phyloP scores from a whole-genome alignment of 37 sponge, comb jelly and placozoan species.

The Dysidea cf. avara region DNA sequence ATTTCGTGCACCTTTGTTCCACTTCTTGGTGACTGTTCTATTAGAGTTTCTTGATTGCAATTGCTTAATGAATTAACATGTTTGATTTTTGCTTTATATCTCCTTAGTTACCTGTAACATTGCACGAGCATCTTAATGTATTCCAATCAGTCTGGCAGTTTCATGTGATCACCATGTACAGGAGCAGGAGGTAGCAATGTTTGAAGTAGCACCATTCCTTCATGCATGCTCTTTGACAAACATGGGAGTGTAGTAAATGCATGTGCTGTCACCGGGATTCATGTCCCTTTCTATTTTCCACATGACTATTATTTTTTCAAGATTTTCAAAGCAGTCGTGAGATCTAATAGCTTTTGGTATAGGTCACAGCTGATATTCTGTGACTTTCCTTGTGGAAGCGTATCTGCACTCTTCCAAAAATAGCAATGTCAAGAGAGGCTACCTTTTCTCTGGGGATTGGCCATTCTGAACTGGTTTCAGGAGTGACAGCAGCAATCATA shows the following conservation, averaged over 20 bases:
- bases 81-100: no score
- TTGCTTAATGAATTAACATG: no score
- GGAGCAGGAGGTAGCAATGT: no score
- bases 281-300: slow-evolving; percentile 31
- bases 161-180: no score
- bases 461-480: slow-evolving; percentile 25
- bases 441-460: slow-evolving; percentile 38
- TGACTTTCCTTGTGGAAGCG: slow-evolving; percentile 32
- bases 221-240: slow-evolving; percentile 41
- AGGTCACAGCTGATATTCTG: slow-evolving; percentile 29
- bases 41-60: no score
- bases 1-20: no score
- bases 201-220: slow-evolving; percentile 13
- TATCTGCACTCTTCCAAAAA: slow-evolving; percentile 20
- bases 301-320: slow-evolving; percentile 31
- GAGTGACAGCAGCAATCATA: slow-evolving; percentile 27
- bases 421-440: slow-evolving; percentile 10
- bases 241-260: slow-evolving; percentile 46
- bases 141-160: no score
- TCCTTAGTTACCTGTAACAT: no score
- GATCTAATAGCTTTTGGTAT: slow-evolving; percentile 34
- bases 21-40: no score
- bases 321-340: slow-evolving; percentile 14
- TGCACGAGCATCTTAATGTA: slow-evolving; percentile 26
- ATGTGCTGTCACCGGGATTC: slow-evolving; percentile 39